Evolutionary conservation across 2,113 vertebrate genomes (phyloP), one percentile per base, ranked within the genome.

Genomic region (Ochotona curzoniae): DNA sequence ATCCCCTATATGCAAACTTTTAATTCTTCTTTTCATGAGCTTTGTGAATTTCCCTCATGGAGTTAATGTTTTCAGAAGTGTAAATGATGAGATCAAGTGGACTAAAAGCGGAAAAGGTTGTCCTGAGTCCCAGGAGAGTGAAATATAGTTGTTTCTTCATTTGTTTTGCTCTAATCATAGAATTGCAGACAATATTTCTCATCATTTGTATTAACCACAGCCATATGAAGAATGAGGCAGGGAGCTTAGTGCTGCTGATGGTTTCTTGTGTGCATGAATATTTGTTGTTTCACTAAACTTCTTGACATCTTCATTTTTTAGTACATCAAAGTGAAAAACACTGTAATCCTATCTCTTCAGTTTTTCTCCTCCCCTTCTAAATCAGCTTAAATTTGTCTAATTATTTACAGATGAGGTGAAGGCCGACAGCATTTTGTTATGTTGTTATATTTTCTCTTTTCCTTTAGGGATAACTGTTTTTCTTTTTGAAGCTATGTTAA

Each of bases 401-500:
- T 94, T 93, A 82, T 87, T 96, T 88, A 71, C 92, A 96, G 94
- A 57, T 35, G 87, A 54, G 88, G 92, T 44, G 78, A 95, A 86
- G 60, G 70, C 74, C 20, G 54, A 63, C 6, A 9, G 2, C 89
- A 63, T 2, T 93, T 76, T 94, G 90, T 80, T 44, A 79, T 11
- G 0, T 63, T 90, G 3, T 89, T 84, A 51, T 73, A 1, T 67
- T 93, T 81, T 81, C 51, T 74, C 47, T 75, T 9, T 57, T 23
- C 54, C 25, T 89, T 89, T 64, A 83, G 61, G 28, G 44, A 64
- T 47, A 21, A 49, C 64, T 60, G 17, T 60, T 83, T 60, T 96
- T 70, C 35, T 44, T 28, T 93, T 79, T 73, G 23, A 3, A 94
- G 61, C 28, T 57, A 1, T 64, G 28, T 66, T 26, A 69, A 73